Evolutionary conservation across 37 sponge, comb jelly and placozoan genomes (phyloP).

Genomic region (Lycopodina hypogea): DNA sequence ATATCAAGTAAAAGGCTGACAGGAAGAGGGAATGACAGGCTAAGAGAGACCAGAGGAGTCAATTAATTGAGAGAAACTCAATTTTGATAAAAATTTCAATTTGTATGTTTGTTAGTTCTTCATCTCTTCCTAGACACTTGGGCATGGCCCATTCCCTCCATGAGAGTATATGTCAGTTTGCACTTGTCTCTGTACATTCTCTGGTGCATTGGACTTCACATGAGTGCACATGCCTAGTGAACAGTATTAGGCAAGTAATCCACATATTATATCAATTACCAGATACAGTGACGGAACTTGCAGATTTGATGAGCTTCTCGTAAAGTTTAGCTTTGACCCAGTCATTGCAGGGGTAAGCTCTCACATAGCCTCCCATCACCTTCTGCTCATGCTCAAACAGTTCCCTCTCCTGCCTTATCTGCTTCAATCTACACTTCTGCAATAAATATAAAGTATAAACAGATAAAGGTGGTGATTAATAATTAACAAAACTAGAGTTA

Average conservation of each 20-base stretch:
- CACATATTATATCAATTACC: neutral
- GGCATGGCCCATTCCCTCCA: too few species aligned
- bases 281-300: conserved; percentile 2
- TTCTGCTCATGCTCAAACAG: conserved; percentile 51
- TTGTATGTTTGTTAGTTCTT: too few species aligned
- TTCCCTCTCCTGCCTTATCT: conserved; percentile 47
- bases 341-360: conserved; percentile 68
- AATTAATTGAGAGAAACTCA: too few species aligned
- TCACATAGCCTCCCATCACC: conserved; percentile 54
- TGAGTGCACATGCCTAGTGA: neutral
- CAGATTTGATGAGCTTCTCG: conserved; percentile 12
- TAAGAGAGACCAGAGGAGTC: too few species aligned
- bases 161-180: too few species aligned
- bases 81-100: too few species aligned
- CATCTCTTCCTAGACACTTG: too few species aligned
- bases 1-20: too few species aligned
- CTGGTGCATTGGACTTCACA: too few species aligned
- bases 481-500: neutral
- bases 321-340: conserved; percentile 35
- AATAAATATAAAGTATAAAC: neutral
- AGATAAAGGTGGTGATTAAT: neutral
- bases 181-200: too few species aligned
- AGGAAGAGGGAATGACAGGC: too few species aligned
- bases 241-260: neutral
- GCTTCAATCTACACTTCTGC: conserved; percentile 44